phyloP scores from a whole-genome alignment of 2,113 vertebrate species.

The Plectropomus leopardus region DNA sequence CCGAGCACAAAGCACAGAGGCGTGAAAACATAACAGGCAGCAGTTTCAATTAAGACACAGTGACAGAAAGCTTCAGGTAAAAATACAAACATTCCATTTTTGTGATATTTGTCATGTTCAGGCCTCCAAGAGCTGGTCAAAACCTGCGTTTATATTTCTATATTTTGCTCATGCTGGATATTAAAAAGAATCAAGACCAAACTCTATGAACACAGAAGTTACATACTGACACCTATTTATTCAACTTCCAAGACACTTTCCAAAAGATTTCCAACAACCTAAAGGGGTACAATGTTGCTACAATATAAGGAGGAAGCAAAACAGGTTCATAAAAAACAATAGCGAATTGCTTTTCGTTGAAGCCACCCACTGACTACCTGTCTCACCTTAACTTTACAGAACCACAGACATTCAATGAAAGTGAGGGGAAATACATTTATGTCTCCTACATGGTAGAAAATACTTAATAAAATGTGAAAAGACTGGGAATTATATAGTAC shows the following conservation, averaged over 20 bases:
- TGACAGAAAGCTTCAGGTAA: slow-evolving; percentile 20
- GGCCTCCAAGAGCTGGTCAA: slow-evolving; percentile 5
- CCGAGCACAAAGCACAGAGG: background rate
- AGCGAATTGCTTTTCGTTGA: slow-evolving; percentile 5
- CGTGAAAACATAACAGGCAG: slow-evolving; percentile 22
- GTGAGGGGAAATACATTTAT: background rate
- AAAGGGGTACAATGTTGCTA: background rate
- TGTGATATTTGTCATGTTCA: background rate
- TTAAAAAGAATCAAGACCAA: background rate
- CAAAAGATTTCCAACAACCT: background rate
- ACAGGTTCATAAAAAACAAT: background rate
- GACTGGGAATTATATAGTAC: too few relatives aligned
- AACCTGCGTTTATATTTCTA: slow-evolving; percentile 6
- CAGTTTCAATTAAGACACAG: slow-evolving; percentile 25
- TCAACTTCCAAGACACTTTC: background rate
- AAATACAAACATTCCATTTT: slow-evolving; percentile 2
- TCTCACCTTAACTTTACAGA: background rate
- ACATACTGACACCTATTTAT: background rate
- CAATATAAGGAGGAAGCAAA: background rate
- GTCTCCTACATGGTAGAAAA: background rate
- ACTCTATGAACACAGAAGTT: background rate
- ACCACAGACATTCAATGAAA: background rate
- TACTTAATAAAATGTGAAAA: too few relatives aligned
- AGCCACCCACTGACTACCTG: slow-evolving; percentile 14
- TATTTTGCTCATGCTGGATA: slow-evolving; percentile 6